Conservation (phyloP, 2,888 invertebrate species). For the Hedya salicella region DNA sequence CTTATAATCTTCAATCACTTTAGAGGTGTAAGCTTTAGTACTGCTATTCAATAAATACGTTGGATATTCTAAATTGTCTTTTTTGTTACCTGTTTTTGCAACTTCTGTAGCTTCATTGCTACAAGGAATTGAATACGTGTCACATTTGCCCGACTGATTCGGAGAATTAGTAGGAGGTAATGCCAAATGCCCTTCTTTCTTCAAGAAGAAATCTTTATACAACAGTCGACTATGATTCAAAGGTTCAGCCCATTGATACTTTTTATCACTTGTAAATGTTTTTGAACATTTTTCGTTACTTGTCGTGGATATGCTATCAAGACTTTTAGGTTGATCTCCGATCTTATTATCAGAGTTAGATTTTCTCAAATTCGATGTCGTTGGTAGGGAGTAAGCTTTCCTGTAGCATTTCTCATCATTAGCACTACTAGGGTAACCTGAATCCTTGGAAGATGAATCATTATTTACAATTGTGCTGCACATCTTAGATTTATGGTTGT, state of each 20-base stretch:
- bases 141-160: slow-evolving; percentile 50
- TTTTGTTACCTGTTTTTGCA: slow-evolving; percentile 54
- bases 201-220: slow-evolving; percentile 78
- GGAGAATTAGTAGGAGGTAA: slow-evolving; percentile 75
- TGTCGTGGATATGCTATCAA: slow-evolving; percentile 65
- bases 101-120: slow-evolving; percentile 53
- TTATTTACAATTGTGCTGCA: slow-evolving; percentile 69
- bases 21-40: slow-evolving; percentile 80
- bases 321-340: slow-evolving; percentile 70
- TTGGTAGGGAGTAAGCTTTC: slow-evolving; percentile 69
- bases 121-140: slow-evolving; percentile 50
- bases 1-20: slow-evolving; percentile 83
- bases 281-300: slow-evolving; percentile 66
- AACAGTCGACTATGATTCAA: slow-evolving; percentile 77
- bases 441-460: slow-evolving; percentile 78
- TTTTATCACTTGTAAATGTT: slow-evolving; percentile 59
- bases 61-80: slow-evolving; percentile 69
- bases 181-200: slow-evolving; percentile 73
- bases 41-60: slow-evolving; percentile 75
- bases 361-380: slow-evolving; percentile 61
- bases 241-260: slow-evolving; percentile 66
- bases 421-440: slow-evolving; percentile 71
- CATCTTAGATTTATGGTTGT: slow-evolving; percentile 61
- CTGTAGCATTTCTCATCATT: slow-evolving; percentile 68
- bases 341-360: slow-evolving; percentile 58